These are phyloP conservation scores for Carassius carassius DNA, from an alignment of 2,113 vertebrate species.

Conservation along the genomic window DNA sequence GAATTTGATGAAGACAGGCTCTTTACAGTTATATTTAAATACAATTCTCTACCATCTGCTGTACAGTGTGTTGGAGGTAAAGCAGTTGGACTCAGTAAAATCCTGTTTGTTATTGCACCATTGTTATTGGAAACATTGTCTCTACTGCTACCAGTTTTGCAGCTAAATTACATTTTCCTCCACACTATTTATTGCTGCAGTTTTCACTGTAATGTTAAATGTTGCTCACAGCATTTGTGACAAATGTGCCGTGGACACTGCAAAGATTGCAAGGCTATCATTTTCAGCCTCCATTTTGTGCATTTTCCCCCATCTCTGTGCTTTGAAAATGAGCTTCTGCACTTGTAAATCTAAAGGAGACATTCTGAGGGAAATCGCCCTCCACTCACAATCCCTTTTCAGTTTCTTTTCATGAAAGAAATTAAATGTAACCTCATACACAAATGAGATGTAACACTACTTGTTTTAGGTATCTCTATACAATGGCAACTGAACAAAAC, in stretches of 20 bases:
- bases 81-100: background rate
- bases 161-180: slow-evolving; percentile 62
- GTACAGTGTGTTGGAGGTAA: background rate
- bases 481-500: background rate
- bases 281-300: slow-evolving; percentile 43
- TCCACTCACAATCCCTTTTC: background rate
- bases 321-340: slow-evolving; percentile 44
- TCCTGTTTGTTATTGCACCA: background rate
- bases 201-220: slow-evolving; percentile 47
- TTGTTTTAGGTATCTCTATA: background rate
- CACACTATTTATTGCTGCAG: slow-evolving; percentile 56
- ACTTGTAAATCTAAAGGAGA: slow-evolving; percentile 32
- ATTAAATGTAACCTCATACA: background rate
- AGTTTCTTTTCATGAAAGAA: background rate
- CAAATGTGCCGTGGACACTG: slow-evolving; percentile 35
- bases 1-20: background rate
- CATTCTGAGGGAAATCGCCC: background rate
- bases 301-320: slow-evolving; percentile 38
- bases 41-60: background rate
- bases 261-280: slow-evolving; percentile 54
- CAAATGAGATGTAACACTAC: background rate
- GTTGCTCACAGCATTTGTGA: slow-evolving; percentile 30
- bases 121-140: slow-evolving; percentile 54
- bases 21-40: background rate
- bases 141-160: slow-evolving; percentile 50